Evolutionary conservation across 2,797 vertebrate genomes (phyloP).

Genomic region (Poeciliopsis presidionis): DNA sequence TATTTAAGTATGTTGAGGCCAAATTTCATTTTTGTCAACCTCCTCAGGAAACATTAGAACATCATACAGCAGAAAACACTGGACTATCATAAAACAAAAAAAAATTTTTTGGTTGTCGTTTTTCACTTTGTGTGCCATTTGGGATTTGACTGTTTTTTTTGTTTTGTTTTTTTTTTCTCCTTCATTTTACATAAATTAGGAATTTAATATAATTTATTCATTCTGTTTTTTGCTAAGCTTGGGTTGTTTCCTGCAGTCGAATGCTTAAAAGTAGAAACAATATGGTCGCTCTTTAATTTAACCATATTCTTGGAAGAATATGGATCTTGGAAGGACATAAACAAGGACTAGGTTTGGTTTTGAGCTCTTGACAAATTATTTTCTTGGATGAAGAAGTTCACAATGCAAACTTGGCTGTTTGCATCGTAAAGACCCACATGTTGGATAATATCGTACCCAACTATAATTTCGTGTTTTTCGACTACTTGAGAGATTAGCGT

Average conservation of each 20-base stretch:
- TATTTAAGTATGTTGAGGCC: too few relatives aligned
- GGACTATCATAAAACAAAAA: too few relatives aligned
- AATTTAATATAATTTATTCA: background rate
- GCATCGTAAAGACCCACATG: background rate
- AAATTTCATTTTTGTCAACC: too few relatives aligned
- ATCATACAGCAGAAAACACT: too few relatives aligned
- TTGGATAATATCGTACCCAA: background rate
- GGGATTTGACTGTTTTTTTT: background rate
- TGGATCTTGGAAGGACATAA: too few relatives aligned
- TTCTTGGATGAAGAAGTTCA: background rate
- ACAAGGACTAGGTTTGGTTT: background rate
- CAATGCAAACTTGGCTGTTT: background rate
- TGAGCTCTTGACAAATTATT: background rate
- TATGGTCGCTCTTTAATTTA: background rate
- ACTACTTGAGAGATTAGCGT: background rate
- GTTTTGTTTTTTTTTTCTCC: background rate
- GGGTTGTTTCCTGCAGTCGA: background rate
- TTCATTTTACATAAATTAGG: too few relatives aligned
- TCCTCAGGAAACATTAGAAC: too few relatives aligned
- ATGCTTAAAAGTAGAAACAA: background rate
- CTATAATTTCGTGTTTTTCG: background rate
- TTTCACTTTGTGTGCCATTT: too few relatives aligned
- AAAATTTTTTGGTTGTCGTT: too few relatives aligned
- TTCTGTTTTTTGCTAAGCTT: background rate
- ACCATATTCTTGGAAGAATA: background rate